phyloP scores from a whole-genome alignment of 1,140 invertebrate species.

The Chlorops oryzae region DNA sequence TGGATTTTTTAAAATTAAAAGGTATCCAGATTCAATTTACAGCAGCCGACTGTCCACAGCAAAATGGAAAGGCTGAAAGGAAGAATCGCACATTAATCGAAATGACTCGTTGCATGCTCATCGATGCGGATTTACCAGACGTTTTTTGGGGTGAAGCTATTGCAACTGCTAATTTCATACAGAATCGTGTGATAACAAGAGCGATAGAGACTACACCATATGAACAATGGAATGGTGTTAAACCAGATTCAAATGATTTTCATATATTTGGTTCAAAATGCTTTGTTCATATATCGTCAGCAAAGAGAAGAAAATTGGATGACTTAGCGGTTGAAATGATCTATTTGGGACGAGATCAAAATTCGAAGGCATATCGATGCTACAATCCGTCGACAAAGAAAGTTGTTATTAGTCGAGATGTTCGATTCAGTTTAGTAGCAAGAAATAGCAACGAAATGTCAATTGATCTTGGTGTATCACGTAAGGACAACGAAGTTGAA shows the following conservation, averaged over 20 bases:
- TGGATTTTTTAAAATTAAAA: conserved; percentile 21
- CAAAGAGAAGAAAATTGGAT: conserved; percentile 34
- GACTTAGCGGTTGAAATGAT: conserved; percentile 16
- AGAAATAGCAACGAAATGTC: too few species aligned
- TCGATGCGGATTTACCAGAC: conserved; percentile 27
- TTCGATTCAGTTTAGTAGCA: conserved; percentile 18
- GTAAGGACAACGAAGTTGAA: too few species aligned
- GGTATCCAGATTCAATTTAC: conserved; percentile 27
- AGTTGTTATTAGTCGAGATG: conserved; percentile 29
- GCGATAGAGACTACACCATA: conserved; percentile 24
- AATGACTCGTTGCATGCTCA: conserved; percentile 28
- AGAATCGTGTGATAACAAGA: conserved; percentile 10
- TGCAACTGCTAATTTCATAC: conserved; percentile 26
- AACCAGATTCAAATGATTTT: conserved; percentile 13
- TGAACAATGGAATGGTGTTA: conserved; percentile 24
- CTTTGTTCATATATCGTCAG: conserved; percentile 34
- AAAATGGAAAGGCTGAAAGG: conserved; percentile 46
- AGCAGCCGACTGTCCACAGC: conserved; percentile 35
- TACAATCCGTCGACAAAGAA: conserved; percentile 23
- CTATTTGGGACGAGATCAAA: conserved; percentile 20
- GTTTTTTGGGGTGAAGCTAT: conserved; percentile 50
- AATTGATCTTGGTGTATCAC: too few species aligned
- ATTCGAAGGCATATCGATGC: conserved; percentile 34
- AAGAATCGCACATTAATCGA: conserved; percentile 38
- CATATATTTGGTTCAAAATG: conserved; percentile 39